These are phyloP conservation scores for Hydrolagus colliei DNA, from an alignment of 2,797 vertebrate species.

Conservation along the genomic window DNA sequence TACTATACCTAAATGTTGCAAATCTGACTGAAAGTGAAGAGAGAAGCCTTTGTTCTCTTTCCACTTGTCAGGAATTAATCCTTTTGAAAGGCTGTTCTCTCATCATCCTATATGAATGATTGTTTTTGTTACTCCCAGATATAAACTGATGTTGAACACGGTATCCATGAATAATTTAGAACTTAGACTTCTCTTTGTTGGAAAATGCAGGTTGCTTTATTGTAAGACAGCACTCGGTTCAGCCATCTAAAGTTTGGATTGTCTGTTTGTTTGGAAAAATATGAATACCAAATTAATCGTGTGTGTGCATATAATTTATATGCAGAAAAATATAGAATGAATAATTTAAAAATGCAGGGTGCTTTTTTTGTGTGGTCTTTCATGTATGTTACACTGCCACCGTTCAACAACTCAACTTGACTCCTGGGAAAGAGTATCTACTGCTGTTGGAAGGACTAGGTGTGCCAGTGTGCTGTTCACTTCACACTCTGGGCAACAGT, in stretches of 20 bases:
- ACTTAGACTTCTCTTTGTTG: not conserved
- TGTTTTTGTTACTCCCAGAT: not conserved
- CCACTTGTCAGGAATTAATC: constrained; percentile 7
- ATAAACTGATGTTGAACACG: not conserved
- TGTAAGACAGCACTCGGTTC: constrained; percentile 5
- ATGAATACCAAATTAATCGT: constrained; percentile 37
- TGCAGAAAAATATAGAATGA: constrained; percentile 27
- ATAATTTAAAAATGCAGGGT: constrained; percentile 26
- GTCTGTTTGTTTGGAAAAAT: not conserved
- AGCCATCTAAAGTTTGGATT: constrained; percentile 23
- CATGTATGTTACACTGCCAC: constrained; percentile 18
- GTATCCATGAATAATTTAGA: constrained; percentile 10
- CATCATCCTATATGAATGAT: constrained; percentile 13
- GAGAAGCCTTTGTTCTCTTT: not conserved
- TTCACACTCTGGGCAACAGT: constrained; percentile 52
- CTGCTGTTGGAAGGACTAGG: constrained; percentile 47
- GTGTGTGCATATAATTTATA: not conserved
- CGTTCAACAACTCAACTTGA: constrained; percentile 46
- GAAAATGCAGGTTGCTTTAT: not conserved
- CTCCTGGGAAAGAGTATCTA: constrained; percentile 39
- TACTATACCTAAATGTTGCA: not conserved
- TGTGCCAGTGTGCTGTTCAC: constrained; percentile 45
- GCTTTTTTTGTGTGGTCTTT: constrained; percentile 25
- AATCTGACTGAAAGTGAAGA: constrained; percentile 7
- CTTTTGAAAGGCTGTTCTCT: constrained; percentile 23